Evolutionary conservation across 2,797 vertebrate species (phyloP).

Genomic region (Anniella stebbinsi): DNA sequence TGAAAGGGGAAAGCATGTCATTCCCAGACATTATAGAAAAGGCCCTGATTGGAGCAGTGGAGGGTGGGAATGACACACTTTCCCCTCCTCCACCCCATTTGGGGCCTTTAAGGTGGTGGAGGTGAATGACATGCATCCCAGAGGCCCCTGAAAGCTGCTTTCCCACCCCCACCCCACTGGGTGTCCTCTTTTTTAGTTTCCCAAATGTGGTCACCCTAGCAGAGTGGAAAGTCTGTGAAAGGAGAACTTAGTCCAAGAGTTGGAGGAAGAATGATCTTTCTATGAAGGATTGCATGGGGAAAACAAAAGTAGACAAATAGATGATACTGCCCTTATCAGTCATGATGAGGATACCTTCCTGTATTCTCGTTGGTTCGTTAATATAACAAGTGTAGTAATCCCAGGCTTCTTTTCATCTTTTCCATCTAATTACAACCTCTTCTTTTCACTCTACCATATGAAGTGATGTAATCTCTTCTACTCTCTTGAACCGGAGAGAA

Average conservation of each 20-base stretch:
- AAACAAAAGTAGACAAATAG: background rate
- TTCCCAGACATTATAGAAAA: too few relatives aligned
- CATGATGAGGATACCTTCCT: background rate
- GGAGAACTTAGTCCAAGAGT: background rate
- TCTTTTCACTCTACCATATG: background rate
- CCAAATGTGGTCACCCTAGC: too few relatives aligned
- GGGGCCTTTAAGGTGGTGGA: too few relatives aligned
- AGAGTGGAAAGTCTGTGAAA: background rate
- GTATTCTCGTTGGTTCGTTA: background rate
- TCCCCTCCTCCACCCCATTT: too few relatives aligned
- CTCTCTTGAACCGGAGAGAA: background rate
- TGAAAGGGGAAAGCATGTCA: too few relatives aligned
- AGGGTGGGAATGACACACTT: too few relatives aligned
- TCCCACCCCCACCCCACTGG: too few relatives aligned
- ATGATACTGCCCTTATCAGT: background rate
- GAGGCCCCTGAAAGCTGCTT: too few relatives aligned
- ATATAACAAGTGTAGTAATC: background rate
- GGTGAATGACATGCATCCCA: too few relatives aligned
- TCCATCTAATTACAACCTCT: background rate
- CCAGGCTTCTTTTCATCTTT: background rate
- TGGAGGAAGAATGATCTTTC: background rate
- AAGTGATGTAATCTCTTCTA: background rate
- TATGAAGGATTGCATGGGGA: background rate
- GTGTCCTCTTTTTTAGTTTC: too few relatives aligned
- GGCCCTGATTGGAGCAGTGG: too few relatives aligned